Base-by-base conservation (phyloP, 2,888 invertebrate genomes). In the Tubulanus polymorphus region DNA sequence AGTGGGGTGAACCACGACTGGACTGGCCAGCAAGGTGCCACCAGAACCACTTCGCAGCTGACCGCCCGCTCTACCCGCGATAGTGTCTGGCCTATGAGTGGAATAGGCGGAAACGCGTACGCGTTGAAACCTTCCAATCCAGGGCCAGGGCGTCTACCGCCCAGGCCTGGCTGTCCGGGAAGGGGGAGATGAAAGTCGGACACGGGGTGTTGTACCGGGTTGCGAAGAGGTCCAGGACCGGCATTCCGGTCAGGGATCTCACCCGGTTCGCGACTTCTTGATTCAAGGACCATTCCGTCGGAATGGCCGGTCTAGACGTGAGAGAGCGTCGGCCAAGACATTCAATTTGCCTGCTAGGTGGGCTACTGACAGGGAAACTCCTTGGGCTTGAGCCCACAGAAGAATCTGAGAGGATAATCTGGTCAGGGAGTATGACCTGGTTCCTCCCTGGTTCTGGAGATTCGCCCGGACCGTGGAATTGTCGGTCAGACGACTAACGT, bases 371-470 rank as follows among this genome's bases (percentile, higher is more conserved):
- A 41, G 3, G 41, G 41, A 41, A 8, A 41, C 48, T 26, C 55
- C 41, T 27, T 55, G 45, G 25, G 51, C 29, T 5, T 58, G 54
- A 20, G 58, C 58, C 41, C 56, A 32, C 18, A 47, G 18, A 56
- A 58, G 60, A 2, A 60, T 12, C 15, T 61, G 46, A 61, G 59
- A 63, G 20, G 56, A 26, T 48, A 53, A 30, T 15, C 50, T 29
- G 49, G 60, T n/a, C n/a, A 59, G 52, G 3, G 28, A 29, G 8
- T 50, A 51, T 3, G 61, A 59, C n/a, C 37, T 35, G 6, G 59
- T 63, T 2, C 63, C 57, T n/a, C n/a, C n/a, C 37, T 59, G 63
- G 41, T 57, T 59, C 54, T 57, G 54, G 3, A 63, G 29, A 28
- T 55, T 57, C 5, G 41, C 5, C 6, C 18, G 20, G 6, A 41